Evolutionary conservation across 2,797 vertebrate genomes (phyloP).

Genomic region (Urosaurus nigricauda): DNA sequence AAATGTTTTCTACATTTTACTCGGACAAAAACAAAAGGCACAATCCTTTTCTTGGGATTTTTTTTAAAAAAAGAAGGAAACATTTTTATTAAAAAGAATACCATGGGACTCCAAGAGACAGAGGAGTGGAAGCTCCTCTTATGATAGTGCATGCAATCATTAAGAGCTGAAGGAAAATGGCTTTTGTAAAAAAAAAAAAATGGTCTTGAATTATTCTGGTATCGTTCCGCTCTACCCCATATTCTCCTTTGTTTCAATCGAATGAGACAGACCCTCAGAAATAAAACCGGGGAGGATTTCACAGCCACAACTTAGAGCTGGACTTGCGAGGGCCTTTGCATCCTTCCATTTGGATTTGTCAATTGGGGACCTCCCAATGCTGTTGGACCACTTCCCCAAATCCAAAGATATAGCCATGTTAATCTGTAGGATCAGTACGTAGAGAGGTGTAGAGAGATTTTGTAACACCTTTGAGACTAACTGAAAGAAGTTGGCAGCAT

Average conservation of each 20-base stretch:
- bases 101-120: slow-evolving; percentile 48
- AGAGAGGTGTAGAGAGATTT: too few relatives aligned
- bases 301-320: neutral
- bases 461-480: too few relatives aligned
- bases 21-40: slow-evolving; percentile 81
- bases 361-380: too few relatives aligned
- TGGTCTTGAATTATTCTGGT: neutral
- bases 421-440: too few relatives aligned
- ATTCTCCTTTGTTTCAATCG: slow-evolving; percentile 7
- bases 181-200: slow-evolving; percentile 36
- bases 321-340: neutral
- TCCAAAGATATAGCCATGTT: too few relatives aligned
- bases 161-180: slow-evolving; percentile 67
- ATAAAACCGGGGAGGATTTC: slow-evolving; percentile 16
- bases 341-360: too few relatives aligned
- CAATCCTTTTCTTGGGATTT: slow-evolving; percentile 79
- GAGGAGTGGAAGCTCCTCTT: slow-evolving; percentile 58
- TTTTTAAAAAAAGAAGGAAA: slow-evolving; percentile 51
- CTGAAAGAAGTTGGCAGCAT: too few relatives aligned
- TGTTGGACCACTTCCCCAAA: too few relatives aligned
- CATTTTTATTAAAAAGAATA: slow-evolving; percentile 50
- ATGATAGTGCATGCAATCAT: slow-evolving; percentile 82
- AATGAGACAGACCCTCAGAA: slow-evolving; percentile 39
- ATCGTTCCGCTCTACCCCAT: slow-evolving; percentile 44
- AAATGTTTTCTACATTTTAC: slow-evolving; percentile 87